Percentiles rank a stretch among this genome's conserved stretches.
These are phyloP conservation scores for Bombus fervidus DNA, from an alignment of 1,140 invertebrate species.

Conservation along the genomic window DNA sequence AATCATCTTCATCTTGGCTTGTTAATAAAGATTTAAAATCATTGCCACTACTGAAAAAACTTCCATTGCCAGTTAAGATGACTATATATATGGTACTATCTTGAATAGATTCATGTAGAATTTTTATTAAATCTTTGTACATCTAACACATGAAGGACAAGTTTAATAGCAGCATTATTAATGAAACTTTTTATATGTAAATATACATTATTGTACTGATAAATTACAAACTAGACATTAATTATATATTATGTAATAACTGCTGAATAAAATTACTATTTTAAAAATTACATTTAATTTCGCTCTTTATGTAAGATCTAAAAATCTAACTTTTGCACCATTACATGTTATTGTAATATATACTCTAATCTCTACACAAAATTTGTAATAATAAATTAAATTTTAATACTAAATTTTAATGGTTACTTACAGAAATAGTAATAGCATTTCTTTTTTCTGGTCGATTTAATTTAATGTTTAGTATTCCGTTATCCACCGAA, in stretches of 20 bases:
- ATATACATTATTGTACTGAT: no score
- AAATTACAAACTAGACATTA: background rate
- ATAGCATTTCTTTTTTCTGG: conserved; percentile 92
- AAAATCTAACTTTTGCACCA: background rate
- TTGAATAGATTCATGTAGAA: conserved; percentile 86
- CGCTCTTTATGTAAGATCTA: background rate
- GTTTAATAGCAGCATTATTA: no score
- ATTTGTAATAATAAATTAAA: background rate
- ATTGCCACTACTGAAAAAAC: conserved; percentile 94
- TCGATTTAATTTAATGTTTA: conserved; percentile 88
- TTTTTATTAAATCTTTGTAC: conserved; percentile 86
- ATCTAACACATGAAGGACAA: conserved; percentile 80
- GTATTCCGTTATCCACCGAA: conserved; percentile 81
- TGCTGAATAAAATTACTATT: background rate
- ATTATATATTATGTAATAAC: background rate
- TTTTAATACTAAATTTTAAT: background rate
- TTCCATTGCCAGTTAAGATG: conserved; percentile 89
- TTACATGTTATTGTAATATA: background rate
- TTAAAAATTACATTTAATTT: conserved; percentile 7
- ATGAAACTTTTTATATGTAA: no score
- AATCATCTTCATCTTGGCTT: background rate
- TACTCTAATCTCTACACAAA: background rate
- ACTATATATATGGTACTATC: conserved; percentile 86
- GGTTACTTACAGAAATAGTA: conserved; percentile 73
- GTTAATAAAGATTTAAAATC: conserved; percentile 84